A percentile compares a stretch with the other conserved stretches of the same genome.
Evolutionary conservation across 2,888 invertebrate genomes (phyloP).

Genomic region (Omphaloscelis lunosa): DNA sequence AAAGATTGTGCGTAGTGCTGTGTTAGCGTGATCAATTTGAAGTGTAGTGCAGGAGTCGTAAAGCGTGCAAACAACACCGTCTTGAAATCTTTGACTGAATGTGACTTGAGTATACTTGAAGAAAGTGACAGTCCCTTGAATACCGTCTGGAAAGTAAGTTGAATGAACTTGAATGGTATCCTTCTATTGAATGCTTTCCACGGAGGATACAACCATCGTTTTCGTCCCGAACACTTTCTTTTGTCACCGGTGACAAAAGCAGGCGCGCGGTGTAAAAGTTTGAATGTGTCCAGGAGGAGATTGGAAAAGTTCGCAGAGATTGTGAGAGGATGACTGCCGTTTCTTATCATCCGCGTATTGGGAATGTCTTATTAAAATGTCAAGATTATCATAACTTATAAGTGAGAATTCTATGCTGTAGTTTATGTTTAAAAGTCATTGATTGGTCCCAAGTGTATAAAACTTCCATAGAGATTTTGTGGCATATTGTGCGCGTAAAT

Average conservation of each 20-base stretch:
- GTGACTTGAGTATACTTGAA: constrained; percentile 20
- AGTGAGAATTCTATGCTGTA: not conserved
- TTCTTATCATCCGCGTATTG: constrained; percentile 31
- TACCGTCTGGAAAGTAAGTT: constrained; percentile 41
- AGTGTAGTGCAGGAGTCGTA: constrained; percentile 25
- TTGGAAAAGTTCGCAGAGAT: constrained; percentile 54
- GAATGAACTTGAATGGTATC: constrained; percentile 20
- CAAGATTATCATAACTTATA: constrained; percentile 15
- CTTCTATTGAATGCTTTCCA: constrained; percentile 26
- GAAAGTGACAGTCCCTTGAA: constrained; percentile 29
- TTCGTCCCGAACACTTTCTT: constrained; percentile 21
- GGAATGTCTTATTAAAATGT: constrained; percentile 18
- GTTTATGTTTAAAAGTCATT: not conserved
- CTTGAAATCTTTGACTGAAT: constrained; percentile 21
- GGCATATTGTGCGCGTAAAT: constrained; percentile 11
- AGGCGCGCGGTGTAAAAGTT: constrained; percentile 40
- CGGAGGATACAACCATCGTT: constrained; percentile 31
- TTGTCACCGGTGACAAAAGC: constrained; percentile 46
- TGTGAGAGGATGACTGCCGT: constrained; percentile 25
- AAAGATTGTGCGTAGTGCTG: not conserved
- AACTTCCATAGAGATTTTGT: not conserved
- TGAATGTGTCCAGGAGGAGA: constrained; percentile 48
- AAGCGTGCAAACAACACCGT: constrained; percentile 17
- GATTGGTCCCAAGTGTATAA: not conserved
- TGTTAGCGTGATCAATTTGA: constrained; percentile 6